Evolutionary conservation across 2,113 vertebrate species (phyloP).

Genomic region (Toxostoma redivivum): DNA sequence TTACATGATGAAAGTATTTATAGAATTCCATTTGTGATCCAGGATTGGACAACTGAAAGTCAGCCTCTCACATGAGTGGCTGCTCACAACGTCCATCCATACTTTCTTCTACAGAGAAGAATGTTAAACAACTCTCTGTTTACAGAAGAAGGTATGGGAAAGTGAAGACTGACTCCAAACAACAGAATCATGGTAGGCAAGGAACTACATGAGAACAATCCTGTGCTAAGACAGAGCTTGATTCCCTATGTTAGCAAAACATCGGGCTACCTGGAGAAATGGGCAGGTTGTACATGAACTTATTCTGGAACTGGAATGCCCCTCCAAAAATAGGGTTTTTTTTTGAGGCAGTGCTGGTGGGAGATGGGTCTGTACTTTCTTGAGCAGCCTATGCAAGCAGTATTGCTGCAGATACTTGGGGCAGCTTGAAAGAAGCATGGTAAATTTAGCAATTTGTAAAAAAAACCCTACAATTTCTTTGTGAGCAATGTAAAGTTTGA

Average conservation of each 20-base stretch:
- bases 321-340: not conserved
- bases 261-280: not conserved
- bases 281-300: not conserved
- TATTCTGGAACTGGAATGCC: not conserved
- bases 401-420: not conserved
- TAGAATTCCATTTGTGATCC: too few species aligned
- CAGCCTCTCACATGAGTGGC: too few species aligned
- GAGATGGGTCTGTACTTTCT: not conserved
- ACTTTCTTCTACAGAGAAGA: too few species aligned
- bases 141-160: too few species aligned
- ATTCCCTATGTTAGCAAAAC: not conserved
- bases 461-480: fast-evolving
- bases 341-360: fast-evolving
- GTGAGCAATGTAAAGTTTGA: not conserved
- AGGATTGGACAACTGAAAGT: too few species aligned
- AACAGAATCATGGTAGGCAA: too few species aligned
- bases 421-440: not conserved
- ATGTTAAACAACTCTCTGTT: too few species aligned
- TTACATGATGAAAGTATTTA: too few species aligned
- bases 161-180: too few species aligned
- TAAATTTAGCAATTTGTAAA: not conserved
- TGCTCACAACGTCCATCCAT: too few species aligned
- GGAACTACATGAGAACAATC: too few species aligned
- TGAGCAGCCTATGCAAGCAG: not conserved
- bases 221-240: not conserved